Evolutionary conservation across 2,888 invertebrate species (phyloP), one percentile per base, ranked within the genome.

Genomic region (Epirrhoe tristata): DNA sequence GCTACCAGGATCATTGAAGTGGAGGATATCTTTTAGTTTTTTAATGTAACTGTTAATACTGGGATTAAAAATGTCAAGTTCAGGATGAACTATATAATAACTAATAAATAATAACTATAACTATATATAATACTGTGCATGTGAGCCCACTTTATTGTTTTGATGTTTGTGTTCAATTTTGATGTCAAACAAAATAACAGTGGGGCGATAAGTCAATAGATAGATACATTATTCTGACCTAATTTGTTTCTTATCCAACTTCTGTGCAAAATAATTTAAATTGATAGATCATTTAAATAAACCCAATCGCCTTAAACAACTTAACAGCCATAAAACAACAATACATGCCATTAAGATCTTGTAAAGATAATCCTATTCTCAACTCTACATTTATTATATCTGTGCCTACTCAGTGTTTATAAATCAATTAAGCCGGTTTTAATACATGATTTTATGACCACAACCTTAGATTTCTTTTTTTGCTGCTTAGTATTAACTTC

Each of bases 81-180:
- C n/a, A n/a, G n/a, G n/a, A n/a, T n/a, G n/a, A n/a, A n/a, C n/a
- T n/a, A n/a, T n/a, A n/a, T n/a, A n/a, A n/a, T n/a, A n/a, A n/a
- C n/a, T n/a, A n/a, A n/a, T n/a, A n/a, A n/a, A n/a, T n/a, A n/a
- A n/a, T n/a, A n/a, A n/a, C n/a, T n/a, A n/a, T n/a, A n/a, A n/a
- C n/a, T n/a, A n/a, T n/a, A n/a, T n/a, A n/a, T n/a, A n/a, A n/a
- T 68, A 65, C 53, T 39, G 62, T 73, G 66, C 69, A 67, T 72
- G 70, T 66, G 55, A 71, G 68, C 48, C 55, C 69, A 63, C 70
- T 67, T 58, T 65, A 72, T 69, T 65, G 67, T 63, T 66, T 72
- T 71, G 64, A 64, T 57, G 63, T 66, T 67, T 68, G 55, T 64
- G 58, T 64, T 64, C 34, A 54, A 48, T 67, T 63, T 63, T 24